A percentile compares a stretch with the other conserved stretches of the same genome.
Evolutionary conservation across 1,140 invertebrate species (phyloP).

Genomic region (Diuraphis noxia): DNA sequence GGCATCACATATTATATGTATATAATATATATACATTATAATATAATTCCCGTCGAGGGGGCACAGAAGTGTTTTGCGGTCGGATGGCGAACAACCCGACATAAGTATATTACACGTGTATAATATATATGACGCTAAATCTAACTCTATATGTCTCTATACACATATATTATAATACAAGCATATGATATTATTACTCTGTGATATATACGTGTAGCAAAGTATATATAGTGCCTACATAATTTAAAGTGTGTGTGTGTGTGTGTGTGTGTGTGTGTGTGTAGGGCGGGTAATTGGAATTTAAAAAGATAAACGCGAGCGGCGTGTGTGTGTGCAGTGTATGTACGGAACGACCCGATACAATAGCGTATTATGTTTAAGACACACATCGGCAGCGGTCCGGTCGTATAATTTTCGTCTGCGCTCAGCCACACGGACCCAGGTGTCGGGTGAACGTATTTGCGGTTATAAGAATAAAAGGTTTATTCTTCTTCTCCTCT

Average conservation of each 20-base stretch:
- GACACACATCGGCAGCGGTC: conserved; percentile 29
- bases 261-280: neutral
- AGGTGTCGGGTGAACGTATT: conserved; percentile 44
- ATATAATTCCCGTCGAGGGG: neutral
- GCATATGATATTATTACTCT: neutral
- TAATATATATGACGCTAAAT: neutral
- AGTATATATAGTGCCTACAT: no score
- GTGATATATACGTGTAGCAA: neutral
- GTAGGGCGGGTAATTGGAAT: conserved; percentile 37
- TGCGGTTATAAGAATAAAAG: conserved; percentile 40
- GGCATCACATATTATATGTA: no score
- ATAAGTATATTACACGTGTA: neutral
- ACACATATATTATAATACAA: neutral
- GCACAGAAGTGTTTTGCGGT: conserved; percentile 2
- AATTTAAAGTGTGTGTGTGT: no score
- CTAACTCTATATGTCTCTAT: neutral
- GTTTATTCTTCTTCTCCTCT: conserved; percentile 32
- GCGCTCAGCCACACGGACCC: neutral
- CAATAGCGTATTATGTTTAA: conserved; percentile 33
- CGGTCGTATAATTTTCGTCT: conserved; percentile 49
- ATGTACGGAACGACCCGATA: neutral
- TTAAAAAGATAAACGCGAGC: conserved; percentile 45
- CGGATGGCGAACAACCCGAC: neutral
- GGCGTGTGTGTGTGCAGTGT: neutral
- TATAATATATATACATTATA: neutral